phyloP scores from a whole-genome alignment of 2,888 invertebrate genomes.

The Leptarthrus brevirostris region DNA sequence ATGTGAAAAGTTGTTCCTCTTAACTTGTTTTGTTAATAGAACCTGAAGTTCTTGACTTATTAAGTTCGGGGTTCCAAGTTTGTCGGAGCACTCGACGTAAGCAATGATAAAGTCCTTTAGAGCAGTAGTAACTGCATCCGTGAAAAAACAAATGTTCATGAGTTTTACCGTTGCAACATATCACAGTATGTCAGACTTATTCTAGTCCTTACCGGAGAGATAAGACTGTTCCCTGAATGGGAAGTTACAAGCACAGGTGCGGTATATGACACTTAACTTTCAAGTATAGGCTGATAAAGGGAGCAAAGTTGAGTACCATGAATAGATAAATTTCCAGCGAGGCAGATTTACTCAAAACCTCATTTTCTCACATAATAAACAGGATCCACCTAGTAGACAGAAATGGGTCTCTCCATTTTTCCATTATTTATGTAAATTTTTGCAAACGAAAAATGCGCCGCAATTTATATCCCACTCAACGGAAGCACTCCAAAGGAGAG shows the following conservation, averaged over 20 bases:
- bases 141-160: slow-evolving; percentile 21
- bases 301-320: neutral
- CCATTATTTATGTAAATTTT: slow-evolving; percentile 30
- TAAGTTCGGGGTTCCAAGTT: slow-evolving; percentile 24
- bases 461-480: slow-evolving; percentile 2
- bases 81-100: neutral
- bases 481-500: neutral
- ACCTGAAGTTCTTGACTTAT: slow-evolving; percentile 39
- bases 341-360: too few species aligned
- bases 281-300: slow-evolving; percentile 14
- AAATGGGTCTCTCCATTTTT: slow-evolving; percentile 11
- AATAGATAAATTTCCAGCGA: neutral
- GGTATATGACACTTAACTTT: neutral
- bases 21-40: slow-evolving; percentile 42
- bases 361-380: neutral
- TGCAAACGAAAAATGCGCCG: slow-evolving; percentile 12
- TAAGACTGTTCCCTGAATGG: slow-evolving; percentile 15
- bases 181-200: slow-evolving; percentile 12
- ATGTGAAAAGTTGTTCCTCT: slow-evolving; percentile 41
- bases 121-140: slow-evolving; percentile 18
- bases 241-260: slow-evolving; percentile 4
- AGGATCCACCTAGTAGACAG: neutral
- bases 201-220: neutral
- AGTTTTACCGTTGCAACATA: slow-evolving; percentile 30
- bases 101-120: slow-evolving; percentile 22